Percentiles rank a stretch among this genome's conserved stretches.
phyloP scores from a whole-genome alignment of 2,888 invertebrate genomes.

The Drosophila macrospina region DNA sequence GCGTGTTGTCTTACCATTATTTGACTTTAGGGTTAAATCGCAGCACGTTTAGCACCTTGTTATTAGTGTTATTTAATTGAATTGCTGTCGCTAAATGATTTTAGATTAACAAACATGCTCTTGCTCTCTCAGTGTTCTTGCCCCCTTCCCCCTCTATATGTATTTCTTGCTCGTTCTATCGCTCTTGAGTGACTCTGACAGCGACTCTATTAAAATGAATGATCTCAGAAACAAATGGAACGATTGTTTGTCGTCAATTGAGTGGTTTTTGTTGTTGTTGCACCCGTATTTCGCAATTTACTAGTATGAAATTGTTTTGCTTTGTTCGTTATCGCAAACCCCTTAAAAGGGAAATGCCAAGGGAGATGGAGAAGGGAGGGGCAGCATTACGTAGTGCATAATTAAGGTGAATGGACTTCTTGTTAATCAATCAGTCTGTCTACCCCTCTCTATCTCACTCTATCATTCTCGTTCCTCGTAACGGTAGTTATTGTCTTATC shows the following conservation, averaged over 20 bases:
- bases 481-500: conserved; percentile 10
- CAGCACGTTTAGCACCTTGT: conserved; percentile 47
- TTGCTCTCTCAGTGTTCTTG: not conserved
- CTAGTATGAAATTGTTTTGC: conserved; percentile 19
- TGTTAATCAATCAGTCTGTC: not conserved
- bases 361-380: not conserved
- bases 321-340: conserved; percentile 49
- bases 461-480: not conserved
- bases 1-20: conserved; percentile 63
- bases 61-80: conserved; percentile 63
- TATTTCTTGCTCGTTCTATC: not conserved
- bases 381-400: conserved; percentile 10
- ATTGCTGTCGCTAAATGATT: conserved; percentile 63
- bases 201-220: conserved; percentile 70
- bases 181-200: conserved; percentile 40
- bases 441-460: not conserved
- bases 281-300: conserved; percentile 8
- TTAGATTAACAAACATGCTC: conserved; percentile 51
- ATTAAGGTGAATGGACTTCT: conserved; percentile 63
- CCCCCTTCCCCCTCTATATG: not conserved
- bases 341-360: conserved; percentile 12
- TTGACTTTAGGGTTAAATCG: conserved; percentile 33
- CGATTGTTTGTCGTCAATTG: conserved; percentile 66
- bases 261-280: conserved; percentile 32
- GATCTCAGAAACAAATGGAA: conserved; percentile 70